Conservation (phyloP, 2,113 vertebrate genomes). For the Dasyornis broadbenti region DNA sequence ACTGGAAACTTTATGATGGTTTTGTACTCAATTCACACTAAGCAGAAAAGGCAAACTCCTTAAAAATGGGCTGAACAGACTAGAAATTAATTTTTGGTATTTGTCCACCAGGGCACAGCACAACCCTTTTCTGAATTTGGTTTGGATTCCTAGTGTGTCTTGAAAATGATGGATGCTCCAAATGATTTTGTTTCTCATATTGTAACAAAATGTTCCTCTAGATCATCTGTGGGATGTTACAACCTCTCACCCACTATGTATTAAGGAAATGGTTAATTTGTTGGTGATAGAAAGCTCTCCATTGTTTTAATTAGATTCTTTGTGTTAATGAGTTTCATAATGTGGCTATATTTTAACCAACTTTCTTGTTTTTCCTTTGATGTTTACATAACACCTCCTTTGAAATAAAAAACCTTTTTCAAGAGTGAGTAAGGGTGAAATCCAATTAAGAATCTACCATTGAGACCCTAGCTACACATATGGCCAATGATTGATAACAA, state of each 20-base stretch:
- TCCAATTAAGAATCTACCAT: neutral
- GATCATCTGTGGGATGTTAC: neutral
- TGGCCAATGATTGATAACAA: neutral
- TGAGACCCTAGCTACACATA: neutral
- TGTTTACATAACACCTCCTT: neutral
- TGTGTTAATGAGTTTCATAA: neutral
- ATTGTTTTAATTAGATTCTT: neutral
- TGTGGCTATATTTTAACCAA: neutral
- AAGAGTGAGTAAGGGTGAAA: neutral
- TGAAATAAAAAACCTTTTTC: neutral
- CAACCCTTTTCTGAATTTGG: neutral
- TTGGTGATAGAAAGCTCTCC: neutral
- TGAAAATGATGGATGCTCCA: neutral
- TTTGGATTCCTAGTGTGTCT: neutral
- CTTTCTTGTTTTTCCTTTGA: neutral
- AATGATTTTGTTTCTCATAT: neutral
- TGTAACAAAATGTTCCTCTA: neutral
- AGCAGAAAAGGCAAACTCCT: neutral
- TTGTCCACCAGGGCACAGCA: neutral
- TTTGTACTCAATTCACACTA: neutral
- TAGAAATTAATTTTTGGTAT: neutral
- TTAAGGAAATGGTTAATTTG: neutral
- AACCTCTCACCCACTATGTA: neutral
- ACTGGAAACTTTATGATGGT: neutral
- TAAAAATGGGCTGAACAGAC: neutral